A percentile compares a stretch with the other conserved stretches of the same genome.
Conservation (phyloP, 2,888 invertebrate genomes). For the Drosophila hamatofila region DNA sequence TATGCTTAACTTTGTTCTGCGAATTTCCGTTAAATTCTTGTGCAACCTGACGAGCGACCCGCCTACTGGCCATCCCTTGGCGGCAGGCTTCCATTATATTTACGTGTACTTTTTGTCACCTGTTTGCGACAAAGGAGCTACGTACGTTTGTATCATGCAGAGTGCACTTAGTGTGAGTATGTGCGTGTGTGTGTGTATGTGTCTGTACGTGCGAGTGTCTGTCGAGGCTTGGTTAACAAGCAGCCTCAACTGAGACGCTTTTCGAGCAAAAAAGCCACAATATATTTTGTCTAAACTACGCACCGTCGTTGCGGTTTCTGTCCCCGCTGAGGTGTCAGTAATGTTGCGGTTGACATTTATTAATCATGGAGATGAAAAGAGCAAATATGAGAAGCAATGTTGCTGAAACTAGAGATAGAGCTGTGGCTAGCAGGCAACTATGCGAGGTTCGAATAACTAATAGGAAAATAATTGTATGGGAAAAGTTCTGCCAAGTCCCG, state of each 20-base stretch:
- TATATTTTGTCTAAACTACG: slow-evolving; percentile 56
- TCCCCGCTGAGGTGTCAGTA: slow-evolving; percentile 69
- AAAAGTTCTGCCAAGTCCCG: slow-evolving; percentile 47
- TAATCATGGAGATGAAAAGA: slow-evolving; percentile 61
- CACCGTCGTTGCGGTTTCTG: slow-evolving; percentile 20
- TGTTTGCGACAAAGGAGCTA: slow-evolving; percentile 68
- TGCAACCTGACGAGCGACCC: slow-evolving; percentile 2
- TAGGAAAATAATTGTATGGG: slow-evolving; percentile 74
- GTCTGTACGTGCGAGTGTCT: slow-evolving; percentile 4
- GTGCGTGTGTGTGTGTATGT: slow-evolving; percentile 2
- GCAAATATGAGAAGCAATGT: slow-evolving; percentile 7
- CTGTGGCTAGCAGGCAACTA: slow-evolving; percentile 10
- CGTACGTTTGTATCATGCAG: slow-evolving; percentile 54
- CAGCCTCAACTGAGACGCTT: slow-evolving; percentile 12
- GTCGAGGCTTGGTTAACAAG: slow-evolving; percentile 19
- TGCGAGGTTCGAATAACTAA: slow-evolving; percentile 70
- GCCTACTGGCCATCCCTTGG: slow-evolving; percentile 23
- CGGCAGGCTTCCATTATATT: slow-evolving; percentile 54
- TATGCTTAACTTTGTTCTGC: slow-evolving; percentile 30
- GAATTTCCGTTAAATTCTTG: slow-evolving; percentile 46
- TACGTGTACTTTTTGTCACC: slow-evolving; percentile 71
- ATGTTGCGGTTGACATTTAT: slow-evolving; percentile 78
- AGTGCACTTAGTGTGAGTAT: slow-evolving; percentile 45
- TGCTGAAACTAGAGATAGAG: slow-evolving; percentile 42
- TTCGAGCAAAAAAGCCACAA: slow-evolving; percentile 44